Conservation (phyloP, 1,140 invertebrate genomes). For the Micrasema minimum region DNA sequence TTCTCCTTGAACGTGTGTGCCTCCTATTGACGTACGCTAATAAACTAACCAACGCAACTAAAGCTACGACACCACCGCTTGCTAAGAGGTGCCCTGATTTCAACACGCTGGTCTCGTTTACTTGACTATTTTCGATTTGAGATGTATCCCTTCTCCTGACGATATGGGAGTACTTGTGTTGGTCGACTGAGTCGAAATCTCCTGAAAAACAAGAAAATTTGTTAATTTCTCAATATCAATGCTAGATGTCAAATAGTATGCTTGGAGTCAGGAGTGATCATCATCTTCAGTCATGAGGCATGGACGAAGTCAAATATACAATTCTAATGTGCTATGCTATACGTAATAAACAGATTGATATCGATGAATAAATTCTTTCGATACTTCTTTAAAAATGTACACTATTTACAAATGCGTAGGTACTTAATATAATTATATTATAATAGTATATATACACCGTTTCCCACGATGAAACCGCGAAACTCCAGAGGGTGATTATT, state of each 20-base stretch:
- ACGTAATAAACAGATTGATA: no score
- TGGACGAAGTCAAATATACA: no score
- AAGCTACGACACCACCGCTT: constrained; percentile 33
- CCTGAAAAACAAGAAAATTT: constrained; percentile 19
- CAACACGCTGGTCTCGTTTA: constrained; percentile 10
- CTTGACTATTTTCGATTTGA: neutral
- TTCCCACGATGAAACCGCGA: no score
- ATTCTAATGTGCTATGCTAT: no score
- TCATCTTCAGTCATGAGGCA: neutral
- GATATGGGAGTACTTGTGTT: constrained; percentile 4
- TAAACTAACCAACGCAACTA: constrained; percentile 20
- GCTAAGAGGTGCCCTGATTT: constrained; percentile 36
- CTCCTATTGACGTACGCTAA: constrained; percentile 5
- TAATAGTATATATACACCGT: no score
- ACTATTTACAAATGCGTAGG: no score
- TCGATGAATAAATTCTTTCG: no score
- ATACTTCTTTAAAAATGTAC: no score
- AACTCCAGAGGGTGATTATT: no score
- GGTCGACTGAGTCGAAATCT: constrained; percentile 32
- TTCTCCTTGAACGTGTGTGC: neutral
- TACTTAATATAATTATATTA: no score
- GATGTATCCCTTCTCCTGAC: constrained; percentile 20
- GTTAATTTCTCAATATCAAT: neutral
- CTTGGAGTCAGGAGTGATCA: neutral
- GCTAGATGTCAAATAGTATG: neutral